Conservation (phyloP, 2,888 invertebrate genomes). For the Eupithecia exiguata region DNA sequence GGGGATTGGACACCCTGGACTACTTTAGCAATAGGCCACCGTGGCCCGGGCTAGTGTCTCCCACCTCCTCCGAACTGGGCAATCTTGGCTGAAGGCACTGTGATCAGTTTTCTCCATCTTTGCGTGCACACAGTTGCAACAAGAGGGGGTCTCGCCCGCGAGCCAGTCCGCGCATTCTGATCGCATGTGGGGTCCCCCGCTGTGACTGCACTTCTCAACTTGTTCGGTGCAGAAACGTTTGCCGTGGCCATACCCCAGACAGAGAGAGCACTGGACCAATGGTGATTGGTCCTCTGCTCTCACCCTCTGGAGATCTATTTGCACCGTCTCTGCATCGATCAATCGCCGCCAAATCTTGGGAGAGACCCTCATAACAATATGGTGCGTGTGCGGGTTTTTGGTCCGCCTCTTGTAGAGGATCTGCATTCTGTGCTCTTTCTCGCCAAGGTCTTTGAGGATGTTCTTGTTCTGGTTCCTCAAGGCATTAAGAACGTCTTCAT, state of each 20-base stretch:
- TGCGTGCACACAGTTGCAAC: not conserved
- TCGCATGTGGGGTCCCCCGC: slow-evolving; percentile 27
- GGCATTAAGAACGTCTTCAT: slow-evolving; percentile 2
- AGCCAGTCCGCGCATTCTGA: slow-evolving; percentile 17
- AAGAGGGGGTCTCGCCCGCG: not conserved
- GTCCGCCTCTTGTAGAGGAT: not conserved
- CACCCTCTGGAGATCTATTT: slow-evolving; percentile 13
- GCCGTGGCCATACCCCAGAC: not conserved
- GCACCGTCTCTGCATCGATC: not conserved
- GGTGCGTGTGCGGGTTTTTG: not conserved
- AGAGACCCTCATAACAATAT: slow-evolving; percentile 8
- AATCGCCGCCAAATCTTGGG: slow-evolving; percentile 1
- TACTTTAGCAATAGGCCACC: slow-evolving; percentile 1
- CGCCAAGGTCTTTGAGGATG: not conserved
- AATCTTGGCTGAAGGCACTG: not conserved
- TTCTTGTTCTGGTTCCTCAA: not conserved
- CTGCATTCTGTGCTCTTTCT: not conserved
- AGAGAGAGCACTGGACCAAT: slow-evolving; percentile 10
- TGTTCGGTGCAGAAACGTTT: not conserved
- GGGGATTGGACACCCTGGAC: not conserved
- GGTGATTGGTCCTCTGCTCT: slow-evolving; percentile 9
- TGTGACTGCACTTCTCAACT: slow-evolving; percentile 25
- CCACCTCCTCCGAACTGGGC: not conserved
- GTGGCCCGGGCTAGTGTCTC: not conserved
- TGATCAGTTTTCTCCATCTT: not conserved